Percentiles rank a stretch among this genome's conserved stretches.
Conservation (phyloP, 2,113 vertebrate species). For the Hemiscyllium ocellatum region DNA sequence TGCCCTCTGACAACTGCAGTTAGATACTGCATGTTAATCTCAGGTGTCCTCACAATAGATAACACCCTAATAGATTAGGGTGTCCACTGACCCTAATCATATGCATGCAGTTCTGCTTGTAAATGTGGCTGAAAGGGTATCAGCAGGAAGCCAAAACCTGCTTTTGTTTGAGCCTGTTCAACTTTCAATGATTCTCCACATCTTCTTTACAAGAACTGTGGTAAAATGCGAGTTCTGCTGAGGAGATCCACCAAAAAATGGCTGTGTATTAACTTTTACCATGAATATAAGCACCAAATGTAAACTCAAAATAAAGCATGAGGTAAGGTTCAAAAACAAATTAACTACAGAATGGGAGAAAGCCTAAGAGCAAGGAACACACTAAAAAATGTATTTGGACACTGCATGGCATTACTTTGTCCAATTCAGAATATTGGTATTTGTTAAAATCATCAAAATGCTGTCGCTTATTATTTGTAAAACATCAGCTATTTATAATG, state of each 20-base stretch:
- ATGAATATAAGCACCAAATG: neutral
- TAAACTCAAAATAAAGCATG: neutral
- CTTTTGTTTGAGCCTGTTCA: neutral
- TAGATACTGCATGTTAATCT: neutral
- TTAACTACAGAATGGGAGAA: neutral
- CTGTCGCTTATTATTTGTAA: neutral
- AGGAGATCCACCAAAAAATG: neutral
- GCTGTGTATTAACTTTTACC: neutral
- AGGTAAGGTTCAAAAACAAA: neutral
- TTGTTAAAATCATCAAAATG: neutral
- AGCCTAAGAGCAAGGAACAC: neutral
- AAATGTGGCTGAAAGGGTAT: neutral
- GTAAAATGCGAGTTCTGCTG: neutral
- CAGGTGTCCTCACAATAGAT: neutral
- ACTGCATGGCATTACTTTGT: neutral
- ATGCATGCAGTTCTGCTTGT: slow-evolving; percentile 3
- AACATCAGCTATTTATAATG: neutral
- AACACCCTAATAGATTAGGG: too few relatives aligned
- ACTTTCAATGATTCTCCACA: neutral
- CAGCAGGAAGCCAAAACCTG: neutral
- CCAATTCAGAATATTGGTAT: neutral
- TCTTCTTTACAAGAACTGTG: neutral
- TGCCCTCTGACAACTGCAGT: neutral
- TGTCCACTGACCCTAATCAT: neutral
- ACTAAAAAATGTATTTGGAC: neutral